These are phyloP conservation scores for Trachelus stipa DNA, from an alignment of 2,888 invertebrate species.

Conservation along the genomic window DNA sequence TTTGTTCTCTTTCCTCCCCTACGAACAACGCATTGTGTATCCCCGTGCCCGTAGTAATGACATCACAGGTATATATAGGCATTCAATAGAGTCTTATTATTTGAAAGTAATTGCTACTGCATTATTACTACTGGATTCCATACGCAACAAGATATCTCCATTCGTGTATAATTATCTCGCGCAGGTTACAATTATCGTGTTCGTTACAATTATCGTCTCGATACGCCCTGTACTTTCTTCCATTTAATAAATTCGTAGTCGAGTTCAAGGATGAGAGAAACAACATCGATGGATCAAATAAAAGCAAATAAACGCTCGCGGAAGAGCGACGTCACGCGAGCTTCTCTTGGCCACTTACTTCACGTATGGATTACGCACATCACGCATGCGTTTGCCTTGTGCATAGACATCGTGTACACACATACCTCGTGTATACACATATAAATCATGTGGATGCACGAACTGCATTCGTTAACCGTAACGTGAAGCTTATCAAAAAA, in stretches of 20 bases:
- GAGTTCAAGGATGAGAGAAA: not conserved
- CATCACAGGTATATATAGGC: not conserved
- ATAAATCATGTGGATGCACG: not conserved
- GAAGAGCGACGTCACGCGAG: not conserved
- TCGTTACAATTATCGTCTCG: not conserved
- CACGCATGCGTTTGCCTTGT: not conserved
- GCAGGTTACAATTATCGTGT: not conserved
- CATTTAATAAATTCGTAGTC: not conserved
- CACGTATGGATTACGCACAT: not conserved
- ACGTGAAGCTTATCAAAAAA: not conserved
- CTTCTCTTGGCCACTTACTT: not conserved
- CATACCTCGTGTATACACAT: too few species aligned
- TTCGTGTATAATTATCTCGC: not conserved
- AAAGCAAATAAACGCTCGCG: not conserved
- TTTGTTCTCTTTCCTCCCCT: not conserved
- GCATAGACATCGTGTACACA: not conserved
- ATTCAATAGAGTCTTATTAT: not conserved
- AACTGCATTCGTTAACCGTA: not conserved
- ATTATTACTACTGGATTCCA: not conserved
- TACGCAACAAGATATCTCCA: not conserved
- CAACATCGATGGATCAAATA: not conserved
- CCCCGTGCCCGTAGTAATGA: too few species aligned
- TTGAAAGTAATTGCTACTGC: not conserved
- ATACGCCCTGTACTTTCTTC: not conserved
- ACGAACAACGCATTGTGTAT: too few species aligned